These are phyloP conservation scores for Crotophaga sulcirostris DNA, from an alignment of 2,113 vertebrate genomes.

Conservation along the genomic window DNA sequence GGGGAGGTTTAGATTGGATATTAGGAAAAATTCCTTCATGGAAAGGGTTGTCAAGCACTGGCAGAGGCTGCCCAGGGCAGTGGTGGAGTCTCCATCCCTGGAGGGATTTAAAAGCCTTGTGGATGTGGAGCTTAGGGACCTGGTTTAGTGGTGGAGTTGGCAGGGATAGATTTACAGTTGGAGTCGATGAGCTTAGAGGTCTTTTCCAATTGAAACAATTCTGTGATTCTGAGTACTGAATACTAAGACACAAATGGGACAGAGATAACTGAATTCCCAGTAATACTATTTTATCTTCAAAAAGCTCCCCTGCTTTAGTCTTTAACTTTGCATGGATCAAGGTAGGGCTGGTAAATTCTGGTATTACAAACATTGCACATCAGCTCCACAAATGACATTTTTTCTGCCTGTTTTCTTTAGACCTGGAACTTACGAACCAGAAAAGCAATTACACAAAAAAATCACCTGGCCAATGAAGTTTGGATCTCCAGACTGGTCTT, in stretches of 20 bases:
- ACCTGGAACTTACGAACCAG: conserved; percentile 77
- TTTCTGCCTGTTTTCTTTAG: conserved; percentile 58
- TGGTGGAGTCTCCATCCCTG: too few relatives aligned
- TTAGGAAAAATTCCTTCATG: too few relatives aligned
- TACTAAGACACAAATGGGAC: neutral
- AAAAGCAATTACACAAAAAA: conserved; percentile 47
- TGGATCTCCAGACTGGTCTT: conserved; percentile 85
- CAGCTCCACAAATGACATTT: neutral
- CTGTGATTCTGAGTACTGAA: neutral
- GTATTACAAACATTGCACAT: neutral
- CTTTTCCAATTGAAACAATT: too few relatives aligned
- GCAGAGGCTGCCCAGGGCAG: too few relatives aligned
- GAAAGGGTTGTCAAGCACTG: too few relatives aligned
- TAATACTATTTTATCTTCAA: neutral
- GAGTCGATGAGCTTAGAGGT: too few relatives aligned
- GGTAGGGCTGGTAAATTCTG: neutral
- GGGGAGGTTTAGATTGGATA: too few relatives aligned
- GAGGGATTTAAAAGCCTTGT: too few relatives aligned
- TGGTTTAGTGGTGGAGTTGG: too few relatives aligned
- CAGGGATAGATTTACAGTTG: too few relatives aligned
- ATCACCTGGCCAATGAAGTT: conserved; percentile 88
- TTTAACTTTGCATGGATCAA: neutral
- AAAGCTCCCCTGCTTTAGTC: neutral
- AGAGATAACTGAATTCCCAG: neutral
- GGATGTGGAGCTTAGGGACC: too few relatives aligned